Evolutionary conservation across 2,797 vertebrate genomes (phyloP), one percentile per base, ranked within the genome.

Genomic region (Brachyrhaphis roseni): DNA sequence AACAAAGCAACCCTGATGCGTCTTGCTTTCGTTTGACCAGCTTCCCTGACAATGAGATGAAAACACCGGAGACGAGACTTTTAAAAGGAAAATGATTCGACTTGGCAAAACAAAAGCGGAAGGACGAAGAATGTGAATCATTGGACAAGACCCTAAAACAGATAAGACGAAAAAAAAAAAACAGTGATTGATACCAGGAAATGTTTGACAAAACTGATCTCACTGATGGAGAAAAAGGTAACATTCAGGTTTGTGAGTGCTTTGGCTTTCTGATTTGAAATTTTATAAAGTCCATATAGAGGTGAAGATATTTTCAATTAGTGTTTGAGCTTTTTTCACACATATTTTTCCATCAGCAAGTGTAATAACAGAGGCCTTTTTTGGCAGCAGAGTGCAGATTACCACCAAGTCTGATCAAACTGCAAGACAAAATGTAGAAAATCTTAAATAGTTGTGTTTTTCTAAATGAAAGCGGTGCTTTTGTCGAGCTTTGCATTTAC

Each of bases 41-140:
- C 34, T 10, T 1, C 15, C 36, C 34, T 80, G 57, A 28, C n/a
- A 66, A 75, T 51, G 28, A 8, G 0, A 20, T 41, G 15, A 81
- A 78, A 82, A 75, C 26, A 6, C 0, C 12, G 28, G n/a, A 34
- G 55, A 53, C 57, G 15, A 71, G 34, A 23, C 73, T 76, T 59
- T 76, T 16, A 78, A 62, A 74, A 78, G 51, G 20, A 78, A 77
- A 79, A 73, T 41, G 11, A 0, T 46, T 77, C 31, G 3, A 71
- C 18, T 73, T 74, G 23, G 47, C 59, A 51, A 76, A 86, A 76
- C 59, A 64, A 2, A 49, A 51, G 66, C 16, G 34, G 31, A 43
- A 39, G 49, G 31, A 49, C 31, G 49, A 64, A 75, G 57, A 70
- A 34, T 2, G n/a, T n/a, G 31, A 23, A 47, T 53, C 23, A 71